phyloP scores from a whole-genome alignment of 1,140 invertebrate species.

The Druon quercuslanigerum region DNA sequence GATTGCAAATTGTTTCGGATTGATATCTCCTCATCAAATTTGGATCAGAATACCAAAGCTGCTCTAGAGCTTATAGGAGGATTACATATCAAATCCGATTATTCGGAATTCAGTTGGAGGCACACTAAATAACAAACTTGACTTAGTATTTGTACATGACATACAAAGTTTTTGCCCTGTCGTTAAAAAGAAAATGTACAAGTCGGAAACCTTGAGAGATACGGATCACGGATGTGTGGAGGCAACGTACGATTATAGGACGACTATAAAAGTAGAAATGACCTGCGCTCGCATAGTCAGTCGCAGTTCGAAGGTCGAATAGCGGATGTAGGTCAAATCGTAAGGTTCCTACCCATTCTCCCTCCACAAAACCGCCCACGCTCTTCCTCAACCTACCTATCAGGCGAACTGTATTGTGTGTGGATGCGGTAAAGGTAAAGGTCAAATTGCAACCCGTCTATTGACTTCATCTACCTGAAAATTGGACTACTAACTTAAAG shows the following conservation, averaged over 20 bases:
- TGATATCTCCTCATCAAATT: not conserved
- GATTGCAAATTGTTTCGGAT: no score
- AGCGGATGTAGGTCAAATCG: constrained; percentile 56
- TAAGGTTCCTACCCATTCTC: constrained; percentile 55
- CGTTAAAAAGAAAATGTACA: not conserved
- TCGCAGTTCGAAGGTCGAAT: constrained; percentile 47
- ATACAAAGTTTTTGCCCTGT: not conserved
- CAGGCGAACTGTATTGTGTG: constrained; percentile 32
- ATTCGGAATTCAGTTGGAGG: no score
- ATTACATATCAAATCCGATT: no score
- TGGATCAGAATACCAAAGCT: not conserved
- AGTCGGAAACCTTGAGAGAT: no score
- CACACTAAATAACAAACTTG: not conserved
- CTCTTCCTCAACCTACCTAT: constrained; percentile 29
- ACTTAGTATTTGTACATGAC: not conserved
- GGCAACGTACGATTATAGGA: not conserved
- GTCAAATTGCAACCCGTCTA: constrained; percentile 48
- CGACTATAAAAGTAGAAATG: not conserved
- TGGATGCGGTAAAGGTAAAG: constrained; percentile 62
- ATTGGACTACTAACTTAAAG: not conserved
- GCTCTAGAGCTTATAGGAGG: no score
- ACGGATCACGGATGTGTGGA: not conserved
- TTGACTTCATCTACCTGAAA: not conserved
- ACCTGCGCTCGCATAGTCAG: not conserved
- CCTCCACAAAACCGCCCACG: constrained; percentile 38